phyloP scores from a whole-genome alignment of 1,140 invertebrate species.

The Zaprionus capensis region DNA sequence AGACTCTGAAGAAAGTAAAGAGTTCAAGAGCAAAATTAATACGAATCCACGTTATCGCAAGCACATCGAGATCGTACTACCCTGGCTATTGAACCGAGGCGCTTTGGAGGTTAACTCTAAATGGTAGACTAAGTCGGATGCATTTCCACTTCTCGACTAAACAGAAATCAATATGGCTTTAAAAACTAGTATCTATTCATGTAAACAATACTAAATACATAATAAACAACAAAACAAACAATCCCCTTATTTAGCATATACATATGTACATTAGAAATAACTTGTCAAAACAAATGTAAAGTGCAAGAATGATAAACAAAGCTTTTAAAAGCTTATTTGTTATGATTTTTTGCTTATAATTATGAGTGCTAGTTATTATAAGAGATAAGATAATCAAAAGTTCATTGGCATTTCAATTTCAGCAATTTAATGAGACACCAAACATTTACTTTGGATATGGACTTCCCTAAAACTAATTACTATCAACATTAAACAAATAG shows the following conservation, averaged over 20 bases:
- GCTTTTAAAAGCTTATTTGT: neutral
- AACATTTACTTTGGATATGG: neutral
- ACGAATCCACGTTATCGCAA: slow-evolving; percentile 45
- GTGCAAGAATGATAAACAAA: neutral
- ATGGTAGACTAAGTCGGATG: neutral
- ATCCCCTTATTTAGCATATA: neutral
- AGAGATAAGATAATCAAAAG: neutral
- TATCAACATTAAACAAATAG: too few species aligned
- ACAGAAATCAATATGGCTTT: too few species aligned
- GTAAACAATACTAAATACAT: too few species aligned
- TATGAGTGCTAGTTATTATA: neutral
- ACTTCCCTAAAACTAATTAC: neutral
- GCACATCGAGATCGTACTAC: slow-evolving; percentile 44
- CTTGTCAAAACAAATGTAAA: slow-evolving; percentile 1
- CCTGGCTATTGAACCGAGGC: slow-evolving; percentile 60
- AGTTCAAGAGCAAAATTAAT: slow-evolving; percentile 44
- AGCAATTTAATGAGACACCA: neutral
- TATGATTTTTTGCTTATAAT: neutral
- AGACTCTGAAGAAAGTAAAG: slow-evolving; percentile 24
- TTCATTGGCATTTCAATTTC: neutral
- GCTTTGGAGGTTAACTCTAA: slow-evolving; percentile 21
- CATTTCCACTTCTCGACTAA: neutral
- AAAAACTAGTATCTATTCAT: too few species aligned
- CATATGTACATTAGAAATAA: neutral
- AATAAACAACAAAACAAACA: neutral